Evolutionary conservation across 2,113 vertebrate genomes (phyloP).

Genomic region (Petrocephalus microphthalmus): DNA sequence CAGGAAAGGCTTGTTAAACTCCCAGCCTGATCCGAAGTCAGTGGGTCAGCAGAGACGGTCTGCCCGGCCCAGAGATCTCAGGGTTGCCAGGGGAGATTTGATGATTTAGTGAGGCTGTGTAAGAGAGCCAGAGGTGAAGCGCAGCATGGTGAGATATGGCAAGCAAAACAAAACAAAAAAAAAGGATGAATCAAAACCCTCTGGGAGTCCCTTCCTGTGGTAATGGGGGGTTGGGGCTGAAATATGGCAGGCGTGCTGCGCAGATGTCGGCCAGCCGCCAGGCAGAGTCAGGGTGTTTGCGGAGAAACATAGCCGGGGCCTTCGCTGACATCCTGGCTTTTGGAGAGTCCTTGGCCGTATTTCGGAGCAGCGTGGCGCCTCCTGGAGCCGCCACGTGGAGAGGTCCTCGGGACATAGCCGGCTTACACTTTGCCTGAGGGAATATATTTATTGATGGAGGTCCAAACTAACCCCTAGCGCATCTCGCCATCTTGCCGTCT

Average conservation of each 20-base stretch:
- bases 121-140: no score
- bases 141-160: background rate
- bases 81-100: background rate
- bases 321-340: background rate
- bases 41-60: background rate
- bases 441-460: background rate
- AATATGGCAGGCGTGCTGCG: background rate
- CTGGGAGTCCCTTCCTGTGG: background rate
- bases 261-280: background rate
- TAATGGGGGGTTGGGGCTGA: background rate
- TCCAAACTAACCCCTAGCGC: background rate
- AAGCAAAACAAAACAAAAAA: background rate
- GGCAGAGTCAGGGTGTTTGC: background rate
- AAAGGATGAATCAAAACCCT: background rate
- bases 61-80: background rate
- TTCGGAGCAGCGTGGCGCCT: background rate
- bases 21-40: background rate
- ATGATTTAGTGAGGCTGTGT: background rate
- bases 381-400: background rate
- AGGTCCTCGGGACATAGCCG: background rate
- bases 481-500: background rate
- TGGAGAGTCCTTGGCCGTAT: background rate
- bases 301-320: background rate
- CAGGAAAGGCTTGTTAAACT: background rate
- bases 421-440: background rate